A percentile compares a stretch with the other conserved stretches of the same genome.
Evolutionary conservation across 2,113 vertebrate species (phyloP).

Genomic region (human (Homo sapiens)): GRCh38 chr3:50209501-50210000

Average conservation of each 20-base stretch:
- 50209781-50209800: not conserved
- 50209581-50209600: too few species aligned
- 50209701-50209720: conserved; percentile 60
- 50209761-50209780: conserved; percentile 6
- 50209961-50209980: not conserved
- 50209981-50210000: not conserved
- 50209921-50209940: not conserved
- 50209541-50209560: too few species aligned
- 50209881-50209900: not conserved
- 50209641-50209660: too few species aligned
- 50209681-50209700: conserved; percentile 59
- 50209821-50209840: fast-evolving
- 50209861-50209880: not conserved
- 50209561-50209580: too few species aligned
- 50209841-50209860: not conserved
- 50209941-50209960: not conserved
- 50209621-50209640: too few species aligned
- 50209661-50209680: not conserved
- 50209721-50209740: conserved; percentile 68
- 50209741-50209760: conserved; percentile 60
- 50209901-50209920: not conserved
- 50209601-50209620: too few species aligned
- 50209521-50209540: too few species aligned
- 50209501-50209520: too few species aligned
- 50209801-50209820: not conserved